Base-by-base conservation (phyloP, 2,113 vertebrate genomes). In the Ictalurus furcatus region DNA sequence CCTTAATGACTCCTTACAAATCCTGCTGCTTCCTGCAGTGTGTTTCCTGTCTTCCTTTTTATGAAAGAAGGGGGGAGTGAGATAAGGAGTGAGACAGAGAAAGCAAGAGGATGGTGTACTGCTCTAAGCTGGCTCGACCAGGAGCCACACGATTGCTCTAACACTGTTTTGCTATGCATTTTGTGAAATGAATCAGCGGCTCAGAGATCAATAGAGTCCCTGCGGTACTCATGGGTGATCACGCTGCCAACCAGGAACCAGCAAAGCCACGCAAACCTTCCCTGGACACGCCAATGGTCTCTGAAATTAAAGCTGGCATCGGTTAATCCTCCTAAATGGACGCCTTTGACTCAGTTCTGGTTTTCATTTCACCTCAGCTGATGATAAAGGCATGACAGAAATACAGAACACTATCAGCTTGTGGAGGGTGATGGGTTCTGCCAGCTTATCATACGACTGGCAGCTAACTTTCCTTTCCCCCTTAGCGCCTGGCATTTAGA, bases 241-340 rank as follows among this genome's bases (percentile, higher is more conserved):
- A 79, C 11, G 90, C 95, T 95, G 95, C 95, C 96, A 96, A 94
- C 96, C 94, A 91, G 94, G 92, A 93, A 90, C 93, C 93, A 94
- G 92, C 85, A 91, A 93, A 95, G 94, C 94, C 93, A 37, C 92
- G 93, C 93, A 93, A 85, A 90, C 94, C 94, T 94, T 94, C 93
- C 93, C 93, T 93, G 95, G 95, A 96, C 95, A 96, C 95, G 93
- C 95, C 95, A 96, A 79, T 96, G 96, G 95, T 96, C 96, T 96
- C 95, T 96, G 95, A 96, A 96, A 96, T 96, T 96, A 96, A 95
- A 96, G 94, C 95, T 94, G 93, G 95, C 94, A 93, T 94, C 93
- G 91, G 34, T 94, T 96, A 96, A 96, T 96, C 95, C 95, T 94
- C 92, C 93, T 93, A 96, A 96, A 95, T 93, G 93, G 94, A 94